Percentiles rank a stretch among this genome's conserved stretches.
phyloP scores from a whole-genome alignment of 2,888 invertebrate genomes.

The Cynaeus angustus region DNA sequence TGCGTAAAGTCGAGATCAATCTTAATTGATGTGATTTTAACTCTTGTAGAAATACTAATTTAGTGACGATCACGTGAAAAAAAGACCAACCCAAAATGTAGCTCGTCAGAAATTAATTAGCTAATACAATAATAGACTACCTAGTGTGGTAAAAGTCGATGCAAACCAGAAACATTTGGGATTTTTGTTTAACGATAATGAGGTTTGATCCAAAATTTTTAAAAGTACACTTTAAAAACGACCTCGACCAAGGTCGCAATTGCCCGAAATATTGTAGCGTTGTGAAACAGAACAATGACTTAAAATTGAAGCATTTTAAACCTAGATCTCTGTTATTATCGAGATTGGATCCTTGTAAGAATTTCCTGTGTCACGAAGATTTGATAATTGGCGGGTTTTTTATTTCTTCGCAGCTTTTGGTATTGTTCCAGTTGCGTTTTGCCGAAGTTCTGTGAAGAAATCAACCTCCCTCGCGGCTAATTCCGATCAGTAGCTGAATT shows the following conservation, averaged over 20 bases:
- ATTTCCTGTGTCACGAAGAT: background rate
- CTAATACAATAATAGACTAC: too few relatives aligned
- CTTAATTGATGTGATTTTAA: too few relatives aligned
- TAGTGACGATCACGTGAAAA: too few relatives aligned
- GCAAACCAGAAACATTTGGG: background rate
- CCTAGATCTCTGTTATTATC: background rate
- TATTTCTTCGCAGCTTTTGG: too few relatives aligned
- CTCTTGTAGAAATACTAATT: too few relatives aligned
- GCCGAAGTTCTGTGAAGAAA: background rate
- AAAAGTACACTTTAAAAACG: background rate
- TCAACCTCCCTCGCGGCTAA: constrained; percentile 20
- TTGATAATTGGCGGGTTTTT: background rate
- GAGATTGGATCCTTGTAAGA: background rate
- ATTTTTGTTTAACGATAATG: background rate
- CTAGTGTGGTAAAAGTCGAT: background rate
- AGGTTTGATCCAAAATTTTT: too few relatives aligned
- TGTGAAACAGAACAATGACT: background rate
- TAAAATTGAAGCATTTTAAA: background rate
- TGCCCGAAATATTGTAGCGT: background rate
- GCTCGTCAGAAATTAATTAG: too few relatives aligned
- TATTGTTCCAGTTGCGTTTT: too few relatives aligned
- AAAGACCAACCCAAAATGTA: too few relatives aligned
- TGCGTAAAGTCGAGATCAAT: too few relatives aligned
- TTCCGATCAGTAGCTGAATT: constrained; percentile 13
- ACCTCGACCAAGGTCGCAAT: background rate